Percentiles rank a stretch among this genome's conserved stretches.
Conservation (phyloP, 2,888 invertebrate species). For the Aquatica leii region DNA sequence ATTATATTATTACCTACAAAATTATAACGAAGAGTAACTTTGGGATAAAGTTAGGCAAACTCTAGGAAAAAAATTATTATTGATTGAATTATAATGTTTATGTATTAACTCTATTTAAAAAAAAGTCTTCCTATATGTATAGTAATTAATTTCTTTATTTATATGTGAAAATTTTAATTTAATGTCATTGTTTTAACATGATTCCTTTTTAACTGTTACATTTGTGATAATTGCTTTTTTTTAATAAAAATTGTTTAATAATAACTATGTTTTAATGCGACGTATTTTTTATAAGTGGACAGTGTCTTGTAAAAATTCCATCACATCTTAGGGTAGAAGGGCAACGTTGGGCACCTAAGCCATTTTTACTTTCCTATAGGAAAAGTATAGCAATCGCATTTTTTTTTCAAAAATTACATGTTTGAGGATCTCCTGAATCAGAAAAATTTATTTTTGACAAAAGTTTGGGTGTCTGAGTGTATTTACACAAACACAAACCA, state of each 20-base stretch:
- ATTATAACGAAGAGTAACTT: neutral
- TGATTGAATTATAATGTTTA: neutral
- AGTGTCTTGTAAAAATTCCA: no score
- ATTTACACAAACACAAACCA: no score
- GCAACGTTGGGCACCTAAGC: no score
- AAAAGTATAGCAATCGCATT: no score
- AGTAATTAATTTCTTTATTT: constrained; percentile 50
- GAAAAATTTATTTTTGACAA: no score
- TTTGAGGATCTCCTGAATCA: no score
- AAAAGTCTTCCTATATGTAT: constrained; percentile 31
- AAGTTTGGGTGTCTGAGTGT: no score
- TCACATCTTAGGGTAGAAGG: no score
- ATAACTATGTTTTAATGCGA: constrained; percentile 32
- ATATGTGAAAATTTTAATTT: constrained; percentile 50
- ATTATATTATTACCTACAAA: constrained; percentile 11
- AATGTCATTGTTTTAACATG: constrained; percentile 51
- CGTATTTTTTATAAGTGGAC: no score
- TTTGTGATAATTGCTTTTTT: constrained; percentile 64
- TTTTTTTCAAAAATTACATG: no score
- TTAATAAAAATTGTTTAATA: constrained; percentile 62
- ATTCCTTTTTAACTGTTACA: constrained; percentile 60
- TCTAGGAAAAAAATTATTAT: constrained; percentile 45
- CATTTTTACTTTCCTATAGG: no score
- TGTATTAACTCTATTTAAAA: neutral
- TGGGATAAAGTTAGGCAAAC: neutral